These are phyloP conservation scores for Bradynema listronoti DNA, from an alignment of 1,140 invertebrate species.

Conservation along the genomic window DNA sequence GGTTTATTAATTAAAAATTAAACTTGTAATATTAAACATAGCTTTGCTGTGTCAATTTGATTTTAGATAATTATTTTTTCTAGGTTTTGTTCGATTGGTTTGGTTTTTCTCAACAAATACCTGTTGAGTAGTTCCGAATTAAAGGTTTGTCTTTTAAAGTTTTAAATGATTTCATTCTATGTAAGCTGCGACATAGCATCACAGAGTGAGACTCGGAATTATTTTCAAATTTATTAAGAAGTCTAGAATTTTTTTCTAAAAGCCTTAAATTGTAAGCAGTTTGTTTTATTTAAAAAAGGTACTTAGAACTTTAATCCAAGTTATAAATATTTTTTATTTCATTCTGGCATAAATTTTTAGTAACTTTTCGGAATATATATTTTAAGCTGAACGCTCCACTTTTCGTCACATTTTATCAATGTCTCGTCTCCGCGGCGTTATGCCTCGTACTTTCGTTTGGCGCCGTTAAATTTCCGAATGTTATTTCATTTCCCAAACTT, in stretches of 20 bases:
- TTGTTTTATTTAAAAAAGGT: background rate
- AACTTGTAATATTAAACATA: background rate
- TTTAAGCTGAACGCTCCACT: slow-evolving; percentile 80
- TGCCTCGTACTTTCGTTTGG: slow-evolving; percentile 68
- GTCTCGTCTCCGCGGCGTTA: slow-evolving; percentile 76
- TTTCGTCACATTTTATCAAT: slow-evolving; percentile 97
- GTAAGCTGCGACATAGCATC: background rate
- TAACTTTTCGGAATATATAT: background rate
- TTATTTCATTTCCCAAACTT: slow-evolving; percentile 61
- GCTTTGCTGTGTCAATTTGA: too few relatives aligned
- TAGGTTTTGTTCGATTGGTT: slow-evolving; percentile 54
- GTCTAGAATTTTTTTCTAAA: background rate
- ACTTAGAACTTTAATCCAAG: background rate
- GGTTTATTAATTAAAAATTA: slow-evolving; percentile 8
- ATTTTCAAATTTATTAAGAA: background rate
- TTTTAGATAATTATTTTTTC: slow-evolving; percentile 16
- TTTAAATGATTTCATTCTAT: background rate
- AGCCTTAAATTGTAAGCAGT: background rate
- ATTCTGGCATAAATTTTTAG: background rate
- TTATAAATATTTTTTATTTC: background rate
- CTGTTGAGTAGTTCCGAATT: slow-evolving; percentile 63
- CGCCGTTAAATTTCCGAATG: slow-evolving; percentile 62
- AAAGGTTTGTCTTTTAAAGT: slow-evolving; percentile 60
- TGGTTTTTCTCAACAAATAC: slow-evolving; percentile 63
- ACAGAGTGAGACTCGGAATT: slow-evolving; percentile 1